phyloP scores from a whole-genome alignment of 2,888 invertebrate species.

The Cantharis rufa region DNA sequence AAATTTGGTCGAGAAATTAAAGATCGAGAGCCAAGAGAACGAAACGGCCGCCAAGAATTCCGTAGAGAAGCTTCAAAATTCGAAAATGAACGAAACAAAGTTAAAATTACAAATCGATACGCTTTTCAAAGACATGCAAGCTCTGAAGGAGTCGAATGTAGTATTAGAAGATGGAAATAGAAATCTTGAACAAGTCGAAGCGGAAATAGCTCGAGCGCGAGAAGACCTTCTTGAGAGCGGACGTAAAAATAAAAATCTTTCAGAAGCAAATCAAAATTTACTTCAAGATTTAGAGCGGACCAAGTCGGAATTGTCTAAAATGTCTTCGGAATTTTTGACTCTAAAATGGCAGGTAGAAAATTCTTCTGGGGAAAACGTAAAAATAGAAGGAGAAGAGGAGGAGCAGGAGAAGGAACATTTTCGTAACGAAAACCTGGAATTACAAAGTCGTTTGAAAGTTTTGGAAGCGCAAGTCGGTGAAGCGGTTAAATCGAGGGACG shows the following conservation, averaged over 20 bases:
- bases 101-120: slow-evolving; percentile 48
- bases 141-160: slow-evolving; percentile 38
- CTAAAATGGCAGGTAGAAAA: background rate
- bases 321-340: background rate
- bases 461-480: slow-evolving; percentile 62
- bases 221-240: background rate
- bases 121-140: slow-evolving; percentile 44
- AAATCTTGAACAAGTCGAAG: background rate
- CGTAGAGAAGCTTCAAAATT: slow-evolving; percentile 51
- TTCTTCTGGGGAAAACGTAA: background rate
- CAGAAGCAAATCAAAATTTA: background rate
- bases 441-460: slow-evolving; percentile 84
- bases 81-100: slow-evolving; percentile 52
- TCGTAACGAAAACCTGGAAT: slow-evolving; percentile 58
- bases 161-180: slow-evolving; percentile 26
- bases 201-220: background rate
- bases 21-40: slow-evolving; percentile 34
- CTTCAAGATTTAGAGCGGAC: background rate
- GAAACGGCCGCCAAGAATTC: slow-evolving; percentile 44
- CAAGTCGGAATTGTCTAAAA: background rate
- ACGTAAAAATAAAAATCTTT: background rate
- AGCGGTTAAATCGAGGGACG: slow-evolving; percentile 65
- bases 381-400: slow-evolving; percentile 1
- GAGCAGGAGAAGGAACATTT: slow-evolving; percentile 9
- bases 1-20: slow-evolving; percentile 43